Percentiles rank a stretch among this genome's conserved stretches.
These are phyloP conservation scores for Isoperla grammatica DNA, from an alignment of 2,888 invertebrate species.

Conservation along the genomic window DNA sequence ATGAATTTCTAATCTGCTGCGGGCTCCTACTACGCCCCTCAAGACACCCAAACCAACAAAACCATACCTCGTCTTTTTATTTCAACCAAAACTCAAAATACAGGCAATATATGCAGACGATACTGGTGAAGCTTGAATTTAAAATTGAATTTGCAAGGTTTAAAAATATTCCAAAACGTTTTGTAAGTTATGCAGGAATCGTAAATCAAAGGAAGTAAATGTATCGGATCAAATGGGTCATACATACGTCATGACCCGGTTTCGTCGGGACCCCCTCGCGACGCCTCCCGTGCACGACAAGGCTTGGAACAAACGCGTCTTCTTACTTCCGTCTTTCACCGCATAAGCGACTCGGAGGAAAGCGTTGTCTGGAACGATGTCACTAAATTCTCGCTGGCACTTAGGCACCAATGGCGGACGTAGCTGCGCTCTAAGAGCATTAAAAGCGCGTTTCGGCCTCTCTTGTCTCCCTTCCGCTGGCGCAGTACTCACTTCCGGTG, in stretches of 20 bases:
- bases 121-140: neutral
- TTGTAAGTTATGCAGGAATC: too few relatives aligned
- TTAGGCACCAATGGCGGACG: conserved; percentile 17
- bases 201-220: too few relatives aligned
- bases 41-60: conserved; percentile 13
- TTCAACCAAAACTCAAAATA: conserved; percentile 14
- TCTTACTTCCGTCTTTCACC: conserved; percentile 15
- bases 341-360: conserved; percentile 9
- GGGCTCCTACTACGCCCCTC: conserved; percentile 15
- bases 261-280: too few relatives aligned
- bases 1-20: conserved; percentile 47
- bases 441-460: conserved; percentile 19
- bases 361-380: conserved; percentile 10
- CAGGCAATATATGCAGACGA: conserved; percentile 18
- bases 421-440: conserved; percentile 24
- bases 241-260: too few relatives aligned
- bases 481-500: conserved; percentile 12
- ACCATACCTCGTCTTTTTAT: conserved; percentile 6
- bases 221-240: too few relatives aligned
- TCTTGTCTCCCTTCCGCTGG: conserved; percentile 16
- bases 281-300: neutral
- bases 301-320: conserved; percentile 8
- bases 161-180: too few relatives aligned
- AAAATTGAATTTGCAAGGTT: too few relatives aligned
- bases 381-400: conserved; percentile 28